Evolutionary conservation across 2,888 invertebrate species (phyloP).

Genomic region (Blera fallax): DNA sequence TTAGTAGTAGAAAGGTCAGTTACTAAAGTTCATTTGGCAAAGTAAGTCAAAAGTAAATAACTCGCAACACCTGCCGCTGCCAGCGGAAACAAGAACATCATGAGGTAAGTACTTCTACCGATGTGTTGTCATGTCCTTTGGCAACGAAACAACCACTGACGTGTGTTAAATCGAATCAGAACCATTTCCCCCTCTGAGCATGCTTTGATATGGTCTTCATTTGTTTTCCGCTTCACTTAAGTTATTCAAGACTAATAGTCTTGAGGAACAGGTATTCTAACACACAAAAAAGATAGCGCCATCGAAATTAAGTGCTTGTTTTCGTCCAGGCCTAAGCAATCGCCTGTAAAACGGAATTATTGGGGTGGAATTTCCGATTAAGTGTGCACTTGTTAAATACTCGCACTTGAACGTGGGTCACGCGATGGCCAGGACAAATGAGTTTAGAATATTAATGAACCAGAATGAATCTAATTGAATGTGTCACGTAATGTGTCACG

Average conservation of each 20-base stretch:
- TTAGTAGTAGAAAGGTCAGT: background rate
- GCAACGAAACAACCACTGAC: slow-evolving; percentile 33
- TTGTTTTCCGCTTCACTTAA: slow-evolving; percentile 27
- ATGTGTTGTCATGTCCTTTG: slow-evolving; percentile 36
- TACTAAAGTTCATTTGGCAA: background rate
- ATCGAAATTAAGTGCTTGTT: background rate
- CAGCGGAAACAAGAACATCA: background rate
- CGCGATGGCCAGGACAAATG: slow-evolving; percentile 19
- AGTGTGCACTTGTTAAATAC: background rate
- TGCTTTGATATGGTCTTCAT: slow-evolving; percentile 5
- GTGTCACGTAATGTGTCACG: background rate
- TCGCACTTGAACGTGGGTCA: slow-evolving; percentile 1
- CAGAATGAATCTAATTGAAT: background rate
- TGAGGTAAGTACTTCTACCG: background rate
- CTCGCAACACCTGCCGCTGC: background rate
- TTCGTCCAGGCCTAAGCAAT: background rate
- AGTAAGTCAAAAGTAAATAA: slow-evolving; percentile 8
- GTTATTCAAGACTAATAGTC: background rate
- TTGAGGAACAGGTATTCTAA: background rate
- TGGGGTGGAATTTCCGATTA: background rate
- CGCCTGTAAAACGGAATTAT: background rate
- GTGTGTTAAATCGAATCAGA: slow-evolving; percentile 62
- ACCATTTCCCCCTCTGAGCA: slow-evolving; percentile 38
- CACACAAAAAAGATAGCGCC: background rate
- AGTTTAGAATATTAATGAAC: background rate